These are phyloP conservation scores for Salticus scenicus DNA, from an alignment of 2,888 invertebrate species.

Conservation along the genomic window DNA sequence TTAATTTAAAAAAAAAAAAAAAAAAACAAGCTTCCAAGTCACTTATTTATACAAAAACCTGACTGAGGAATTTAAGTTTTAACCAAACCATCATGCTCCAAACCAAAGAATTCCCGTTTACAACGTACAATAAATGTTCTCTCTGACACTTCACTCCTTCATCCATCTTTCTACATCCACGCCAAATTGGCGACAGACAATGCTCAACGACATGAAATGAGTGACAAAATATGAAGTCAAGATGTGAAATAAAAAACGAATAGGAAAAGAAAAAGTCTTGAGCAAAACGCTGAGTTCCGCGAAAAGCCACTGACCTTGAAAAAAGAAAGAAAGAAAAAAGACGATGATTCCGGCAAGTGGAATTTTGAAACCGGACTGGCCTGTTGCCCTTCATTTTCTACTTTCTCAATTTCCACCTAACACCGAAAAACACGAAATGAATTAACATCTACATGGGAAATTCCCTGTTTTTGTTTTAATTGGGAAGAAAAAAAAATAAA, in stretches of 20 bases:
- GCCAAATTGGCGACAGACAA: conserved; percentile 37
- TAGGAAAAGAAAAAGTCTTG: background rate
- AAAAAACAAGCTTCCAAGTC: too few species aligned
- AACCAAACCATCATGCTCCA: too few species aligned
- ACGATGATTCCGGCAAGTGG: conserved; percentile 34
- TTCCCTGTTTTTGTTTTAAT: too few species aligned
- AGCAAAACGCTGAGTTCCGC: conserved; percentile 18
- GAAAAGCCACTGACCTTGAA: conserved; percentile 66
- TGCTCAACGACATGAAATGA: background rate
- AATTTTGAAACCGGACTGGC: conserved; percentile 58
- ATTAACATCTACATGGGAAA: too few species aligned
- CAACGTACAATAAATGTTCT: too few species aligned
- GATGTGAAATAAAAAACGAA: background rate
- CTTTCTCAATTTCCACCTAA: background rate
- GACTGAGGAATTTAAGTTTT: too few species aligned
- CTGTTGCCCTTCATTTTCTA: conserved; percentile 55
- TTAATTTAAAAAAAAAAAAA: too few species aligned
- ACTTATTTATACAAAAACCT: too few species aligned
- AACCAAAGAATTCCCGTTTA: too few species aligned
- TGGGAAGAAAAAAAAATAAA: too few species aligned
- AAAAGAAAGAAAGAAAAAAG: conserved; percentile 12
- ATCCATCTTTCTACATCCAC: background rate
- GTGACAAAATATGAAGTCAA: background rate
- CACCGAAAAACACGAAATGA: too few species aligned
- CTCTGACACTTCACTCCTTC: background rate